Base-by-base conservation (phyloP, 2,888 invertebrate genomes). In the Coelogynopora nodosa region DNA sequence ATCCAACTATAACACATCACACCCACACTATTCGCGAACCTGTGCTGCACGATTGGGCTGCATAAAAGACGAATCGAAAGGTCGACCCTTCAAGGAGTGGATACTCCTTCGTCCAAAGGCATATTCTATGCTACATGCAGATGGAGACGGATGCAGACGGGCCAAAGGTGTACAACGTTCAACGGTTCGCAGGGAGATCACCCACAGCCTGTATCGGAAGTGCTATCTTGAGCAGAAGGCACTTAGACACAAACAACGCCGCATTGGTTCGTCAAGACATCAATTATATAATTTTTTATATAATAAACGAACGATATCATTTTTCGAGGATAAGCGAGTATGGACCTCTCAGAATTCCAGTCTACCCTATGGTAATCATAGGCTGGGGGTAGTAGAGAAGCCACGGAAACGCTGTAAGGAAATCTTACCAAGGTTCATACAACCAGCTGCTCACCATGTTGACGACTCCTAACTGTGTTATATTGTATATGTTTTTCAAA, bases 321-420 rank as follows among this genome's bases (percentile, higher is more conserved):
- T 74, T 26, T 74, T 74, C 23, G 23, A 74, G 23, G 74, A 74
- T 26, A 74, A 74, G 74, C 27, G 74, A 2, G 23, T 2, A 13
- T 74, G 74, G 27, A 2, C 23, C 18, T 74, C 74, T 13, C 2
- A n/a, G 27, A 74, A 74, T 74, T 2, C 5, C 2, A 74, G 74
- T 26, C 74, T 5, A 26, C 74, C 74, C 74, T 74, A 13, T 74
- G 74, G 74, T 74, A 74, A 74, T 74, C 74, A 74, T 74, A 49
- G 18, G 5, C 18, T 49, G 49, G 49, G 18, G 5, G 49, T 49
- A 49, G 49, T 49, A 10, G 49, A 49, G 18, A 49, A 49, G 49
- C 49, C 49, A 10, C 5, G 5, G 5, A 49, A 49, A 49, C 49
- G 49, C 18, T 18, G 18, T 5, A 49, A 49, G 18, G 18, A 49